Percentiles rank a stretch among this genome's conserved stretches.
These are phyloP conservation scores for Cygnus atratus DNA, from an alignment of 2,113 vertebrate species.

Conservation along the genomic window DNA sequence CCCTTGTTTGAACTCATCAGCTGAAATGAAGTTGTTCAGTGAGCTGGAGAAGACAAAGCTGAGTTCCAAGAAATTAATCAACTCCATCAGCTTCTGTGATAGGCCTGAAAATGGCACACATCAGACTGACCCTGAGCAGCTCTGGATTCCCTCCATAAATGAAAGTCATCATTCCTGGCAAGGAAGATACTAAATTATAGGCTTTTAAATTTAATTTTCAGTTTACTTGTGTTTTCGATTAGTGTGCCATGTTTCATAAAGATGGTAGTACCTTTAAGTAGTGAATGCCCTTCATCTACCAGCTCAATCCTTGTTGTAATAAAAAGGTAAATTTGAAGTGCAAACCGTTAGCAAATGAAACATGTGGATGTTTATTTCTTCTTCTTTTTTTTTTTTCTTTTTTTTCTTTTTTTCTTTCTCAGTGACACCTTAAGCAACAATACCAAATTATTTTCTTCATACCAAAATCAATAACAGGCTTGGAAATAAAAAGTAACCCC, in stretches of 20 bases:
- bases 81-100: conserved; percentile 81
- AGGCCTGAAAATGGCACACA: conserved; percentile 79
- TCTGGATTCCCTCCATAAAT: conserved; percentile 75
- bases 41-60: conserved; percentile 98
- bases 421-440: conserved; percentile 77
- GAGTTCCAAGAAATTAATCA: conserved; percentile 91
- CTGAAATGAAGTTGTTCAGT: conserved; percentile 99
- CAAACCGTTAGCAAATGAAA: conserved; percentile 56
- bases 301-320: conserved; percentile 7
- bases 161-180: conserved; percentile 85
- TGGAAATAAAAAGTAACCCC: conserved; percentile 74
- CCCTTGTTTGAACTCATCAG: conserved; percentile 98
- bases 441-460: conserved; percentile 81
- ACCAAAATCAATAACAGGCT: conserved; percentile 79
- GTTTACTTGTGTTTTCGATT: conserved; percentile 86
- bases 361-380: background rate
- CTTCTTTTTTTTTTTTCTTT: too few relatives aligned
- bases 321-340: conserved; percentile 65
- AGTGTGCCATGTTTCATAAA: conserved; percentile 87
- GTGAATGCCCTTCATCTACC: conserved; percentile 64
- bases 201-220: conserved; percentile 89
- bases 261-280: conserved; percentile 76
- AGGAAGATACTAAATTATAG: conserved; percentile 88
- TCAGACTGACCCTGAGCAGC: conserved; percentile 86
- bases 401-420: background rate